Evolutionary conservation across 2,113 vertebrate species (phyloP).

Genomic region (Microcebus lehilahytsara): DNA sequence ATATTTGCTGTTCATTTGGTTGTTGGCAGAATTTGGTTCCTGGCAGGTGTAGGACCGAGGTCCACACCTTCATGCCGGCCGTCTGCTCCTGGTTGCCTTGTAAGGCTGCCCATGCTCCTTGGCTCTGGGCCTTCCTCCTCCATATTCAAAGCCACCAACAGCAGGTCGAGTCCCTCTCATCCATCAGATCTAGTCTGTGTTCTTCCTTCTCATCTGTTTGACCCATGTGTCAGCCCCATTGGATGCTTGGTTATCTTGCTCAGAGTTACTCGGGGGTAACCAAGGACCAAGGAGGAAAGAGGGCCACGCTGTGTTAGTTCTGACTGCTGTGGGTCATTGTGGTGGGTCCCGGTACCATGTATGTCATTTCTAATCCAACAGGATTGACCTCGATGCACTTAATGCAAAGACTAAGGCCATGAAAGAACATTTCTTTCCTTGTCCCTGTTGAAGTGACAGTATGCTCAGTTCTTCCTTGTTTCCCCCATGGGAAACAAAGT

Average conservation of each 20-base stretch:
- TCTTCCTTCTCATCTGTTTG: not conserved
- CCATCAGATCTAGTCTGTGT: too few species aligned
- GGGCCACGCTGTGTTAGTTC: accelerated
- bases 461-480: not conserved
- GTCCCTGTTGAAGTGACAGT: not conserved
- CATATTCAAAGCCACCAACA: not conserved
- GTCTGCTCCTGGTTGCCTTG: too few species aligned
- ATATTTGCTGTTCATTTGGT: not conserved
- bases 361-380: too few species aligned
- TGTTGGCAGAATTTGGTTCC: not conserved
- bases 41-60: not conserved
- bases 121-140: not conserved
- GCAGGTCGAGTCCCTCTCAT: not conserved
- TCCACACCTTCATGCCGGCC: not conserved
- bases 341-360: accelerated
- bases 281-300: not conserved
- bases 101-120: not conserved
- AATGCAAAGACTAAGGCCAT: accelerated
- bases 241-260: not conserved
- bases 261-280: not conserved
- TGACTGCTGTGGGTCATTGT: not conserved
- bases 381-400: accelerated
- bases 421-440: not conserved
- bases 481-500: not conserved
- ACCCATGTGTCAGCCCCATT: accelerated